Percentiles rank a stretch among this genome's conserved stretches.
Evolutionary conservation across 2,113 vertebrate species (phyloP).

Genomic region (Ophthalmolycus amberensis): DNA sequence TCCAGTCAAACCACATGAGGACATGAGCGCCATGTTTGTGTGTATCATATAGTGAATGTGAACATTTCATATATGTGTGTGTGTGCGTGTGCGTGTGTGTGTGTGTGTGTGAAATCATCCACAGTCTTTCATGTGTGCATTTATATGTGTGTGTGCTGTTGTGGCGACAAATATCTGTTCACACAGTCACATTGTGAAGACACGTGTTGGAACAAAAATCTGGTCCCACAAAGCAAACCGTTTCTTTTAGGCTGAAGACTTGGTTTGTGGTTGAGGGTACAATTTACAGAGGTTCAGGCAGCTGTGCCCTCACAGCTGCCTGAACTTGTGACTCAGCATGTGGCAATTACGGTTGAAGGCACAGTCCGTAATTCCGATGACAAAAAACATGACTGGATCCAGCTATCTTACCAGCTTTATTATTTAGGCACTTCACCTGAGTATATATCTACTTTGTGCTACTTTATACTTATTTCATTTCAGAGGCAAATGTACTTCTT

Average conservation of each 20-base stretch:
- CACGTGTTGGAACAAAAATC: conserved; percentile 17
- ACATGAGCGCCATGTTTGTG: background rate
- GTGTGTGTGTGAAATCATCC: conserved; percentile 28
- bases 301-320: too few relatives aligned
- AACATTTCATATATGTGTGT: conserved; percentile 1
- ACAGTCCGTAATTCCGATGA: background rate
- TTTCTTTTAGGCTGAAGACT: conserved; percentile 13
- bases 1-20: background rate
- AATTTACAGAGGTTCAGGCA: background rate
- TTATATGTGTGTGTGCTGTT: conserved; percentile 6
- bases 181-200: conserved; percentile 15
- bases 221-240: background rate
- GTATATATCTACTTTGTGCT: background rate
- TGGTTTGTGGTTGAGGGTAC: background rate
- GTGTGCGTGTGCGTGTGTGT: conserved; percentile 3
- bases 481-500: background rate
- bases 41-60: conserved; percentile 7
- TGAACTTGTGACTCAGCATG: background rate
- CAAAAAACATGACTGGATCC: conserved; percentile 5
- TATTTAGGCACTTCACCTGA: background rate
- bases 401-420: background rate
- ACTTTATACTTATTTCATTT: background rate
- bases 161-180: conserved; percentile 15
- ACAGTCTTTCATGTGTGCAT: conserved; percentile 22
- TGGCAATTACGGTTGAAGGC: background rate